Evolutionary conservation across 2,888 invertebrate genomes (phyloP).

Genomic region (Troides helena): DNA sequence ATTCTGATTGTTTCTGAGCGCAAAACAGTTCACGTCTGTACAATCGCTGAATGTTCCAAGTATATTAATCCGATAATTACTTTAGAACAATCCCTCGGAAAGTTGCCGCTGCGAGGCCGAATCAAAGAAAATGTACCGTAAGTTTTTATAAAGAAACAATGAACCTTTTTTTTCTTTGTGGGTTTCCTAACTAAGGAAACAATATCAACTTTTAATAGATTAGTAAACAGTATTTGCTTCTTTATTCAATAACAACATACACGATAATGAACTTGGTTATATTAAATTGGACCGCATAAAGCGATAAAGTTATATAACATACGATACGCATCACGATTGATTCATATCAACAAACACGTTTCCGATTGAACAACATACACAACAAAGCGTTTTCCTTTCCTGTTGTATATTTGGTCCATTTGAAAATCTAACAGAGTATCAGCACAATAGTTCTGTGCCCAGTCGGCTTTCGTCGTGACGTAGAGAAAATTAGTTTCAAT

Average conservation of each 20-base stretch:
- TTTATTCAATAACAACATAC: neutral
- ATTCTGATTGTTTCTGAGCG: conserved; percentile 76
- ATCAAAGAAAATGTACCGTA: conserved; percentile 56
- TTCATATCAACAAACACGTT: conserved; percentile 10
- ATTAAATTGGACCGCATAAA: too few relatives aligned
- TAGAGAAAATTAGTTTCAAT: conserved; percentile 71
- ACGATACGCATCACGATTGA: conserved; percentile 7
- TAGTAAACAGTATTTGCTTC: neutral
- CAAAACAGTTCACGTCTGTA: conserved; percentile 70
- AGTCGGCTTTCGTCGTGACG: conserved; percentile 53
- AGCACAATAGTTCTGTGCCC: conserved; percentile 40
- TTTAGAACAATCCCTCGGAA: conserved; percentile 74
- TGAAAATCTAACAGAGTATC: conserved; percentile 50
- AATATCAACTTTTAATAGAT: neutral
- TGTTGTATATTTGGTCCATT: conserved; percentile 40
- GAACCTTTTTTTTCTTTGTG: conserved; percentile 34
- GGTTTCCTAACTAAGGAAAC: neutral
- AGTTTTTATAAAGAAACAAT: conserved; percentile 69
- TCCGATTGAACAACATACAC: conserved; percentile 27
- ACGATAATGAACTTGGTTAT: too few relatives aligned
- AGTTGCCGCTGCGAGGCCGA: conserved; percentile 56
- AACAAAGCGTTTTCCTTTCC: conserved; percentile 28
- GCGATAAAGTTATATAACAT: conserved; percentile 2
- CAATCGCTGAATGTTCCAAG: conserved; percentile 60
- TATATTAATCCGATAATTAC: conserved; percentile 79